phyloP scores from a whole-genome alignment of 92 coral and sea anemone genomes.

The Anthopleura xanthogrammica region DNA sequence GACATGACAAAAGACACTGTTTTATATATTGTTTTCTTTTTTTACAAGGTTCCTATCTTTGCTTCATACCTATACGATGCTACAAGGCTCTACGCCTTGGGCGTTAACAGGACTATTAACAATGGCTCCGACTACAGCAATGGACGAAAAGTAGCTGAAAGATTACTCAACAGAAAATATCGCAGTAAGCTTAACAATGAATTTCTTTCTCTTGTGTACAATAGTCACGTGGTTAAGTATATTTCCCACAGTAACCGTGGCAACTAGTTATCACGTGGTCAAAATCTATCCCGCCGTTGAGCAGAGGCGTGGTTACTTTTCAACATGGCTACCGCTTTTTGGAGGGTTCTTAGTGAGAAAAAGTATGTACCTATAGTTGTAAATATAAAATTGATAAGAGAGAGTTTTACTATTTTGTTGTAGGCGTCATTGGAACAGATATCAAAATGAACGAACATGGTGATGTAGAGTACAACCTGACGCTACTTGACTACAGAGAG shows the following conservation, averaged over 20 bases:
- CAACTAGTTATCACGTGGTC: too few species aligned
- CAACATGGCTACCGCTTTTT: too few species aligned
- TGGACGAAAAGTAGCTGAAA: slow-evolving; percentile 58
- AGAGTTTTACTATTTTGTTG: neutral
- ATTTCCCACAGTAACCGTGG: too few species aligned
- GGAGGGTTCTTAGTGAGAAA: too few species aligned
- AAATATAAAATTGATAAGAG: too few species aligned
- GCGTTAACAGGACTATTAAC: slow-evolving; percentile 68
- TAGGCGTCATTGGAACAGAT: slow-evolving; percentile 74
- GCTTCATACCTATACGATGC: slow-evolving; percentile 89
- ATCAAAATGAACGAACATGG: slow-evolving; percentile 59
- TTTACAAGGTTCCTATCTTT: slow-evolving; percentile 55
- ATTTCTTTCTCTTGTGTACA: too few species aligned
- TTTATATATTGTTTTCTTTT: neutral
- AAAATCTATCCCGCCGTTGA: too few species aligned
- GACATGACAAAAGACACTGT: too few species aligned
- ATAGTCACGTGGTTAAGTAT: too few species aligned
- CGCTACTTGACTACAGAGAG: slow-evolving; percentile 54
- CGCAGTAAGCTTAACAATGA: slow-evolving; percentile 56
- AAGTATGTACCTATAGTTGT: too few species aligned
- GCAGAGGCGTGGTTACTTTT: too few species aligned
- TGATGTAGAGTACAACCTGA: slow-evolving; percentile 73
- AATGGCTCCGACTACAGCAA: slow-evolving; percentile 51
- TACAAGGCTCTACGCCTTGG: slow-evolving; percentile 76
- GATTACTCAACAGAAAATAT: slow-evolving; percentile 60